Conservation (phyloP, 2,113 vertebrate genomes). For the Sakesphorus luctuosus region DNA sequence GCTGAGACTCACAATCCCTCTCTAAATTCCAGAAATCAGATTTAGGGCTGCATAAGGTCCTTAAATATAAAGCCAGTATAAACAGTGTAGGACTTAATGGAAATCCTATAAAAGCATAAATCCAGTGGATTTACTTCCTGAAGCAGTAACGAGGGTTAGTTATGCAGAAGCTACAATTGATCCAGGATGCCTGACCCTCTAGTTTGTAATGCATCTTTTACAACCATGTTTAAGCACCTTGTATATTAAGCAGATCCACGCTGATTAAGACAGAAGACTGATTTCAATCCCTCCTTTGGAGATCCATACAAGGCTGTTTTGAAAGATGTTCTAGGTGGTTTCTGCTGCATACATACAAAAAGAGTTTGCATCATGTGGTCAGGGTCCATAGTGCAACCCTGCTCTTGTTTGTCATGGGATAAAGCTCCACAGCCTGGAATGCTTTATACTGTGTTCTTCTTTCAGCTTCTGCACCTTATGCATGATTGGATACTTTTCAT, state of each 20-base stretch:
- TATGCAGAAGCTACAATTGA: not conserved
- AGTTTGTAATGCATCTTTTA: not conserved
- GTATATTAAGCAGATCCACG: not conserved
- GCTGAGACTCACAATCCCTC: not conserved
- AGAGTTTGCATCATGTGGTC: not conserved
- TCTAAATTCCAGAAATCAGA: constrained; percentile 36
- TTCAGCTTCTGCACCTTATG: not conserved
- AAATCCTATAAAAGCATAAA: constrained; percentile 41
- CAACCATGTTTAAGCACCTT: not conserved
- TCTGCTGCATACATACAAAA: not conserved
- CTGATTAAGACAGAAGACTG: not conserved
- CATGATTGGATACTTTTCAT: not conserved
- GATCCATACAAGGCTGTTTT: not conserved
- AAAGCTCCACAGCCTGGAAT: not conserved
- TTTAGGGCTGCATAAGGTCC: constrained; percentile 11
- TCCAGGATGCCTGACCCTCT: not conserved
- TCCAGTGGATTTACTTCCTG: constrained; percentile 33
- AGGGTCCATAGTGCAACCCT: not conserved
- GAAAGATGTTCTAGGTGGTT: not conserved
- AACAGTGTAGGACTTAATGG: constrained; percentile 13
- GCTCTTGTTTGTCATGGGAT: not conserved
- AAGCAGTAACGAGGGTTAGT: not conserved
- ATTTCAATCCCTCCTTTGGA: not conserved
- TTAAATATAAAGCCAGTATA: constrained; percentile 35
- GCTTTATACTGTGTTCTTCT: not conserved